phyloP scores from a whole-genome alignment of 2,113 vertebrate species.

The Myocastor coypus region DNA sequence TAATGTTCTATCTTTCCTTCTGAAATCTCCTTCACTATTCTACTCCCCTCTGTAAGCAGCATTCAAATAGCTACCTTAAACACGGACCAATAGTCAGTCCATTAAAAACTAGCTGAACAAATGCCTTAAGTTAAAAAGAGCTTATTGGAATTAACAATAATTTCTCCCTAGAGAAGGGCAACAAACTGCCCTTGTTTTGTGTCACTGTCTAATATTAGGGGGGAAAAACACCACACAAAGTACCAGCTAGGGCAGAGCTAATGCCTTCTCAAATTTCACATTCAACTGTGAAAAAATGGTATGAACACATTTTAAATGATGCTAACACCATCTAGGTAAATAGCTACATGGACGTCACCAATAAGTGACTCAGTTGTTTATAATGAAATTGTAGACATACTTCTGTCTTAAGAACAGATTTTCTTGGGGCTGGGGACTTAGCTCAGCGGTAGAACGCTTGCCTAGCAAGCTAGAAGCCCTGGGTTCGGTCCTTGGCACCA shows the following conservation, averaged over 20 bases:
- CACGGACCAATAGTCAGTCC: slow-evolving; percentile 9
- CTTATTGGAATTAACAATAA: slow-evolving; percentile 38
- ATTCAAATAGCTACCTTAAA: slow-evolving; percentile 48
- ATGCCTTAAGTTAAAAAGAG: slow-evolving; percentile 58
- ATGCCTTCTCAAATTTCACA: slow-evolving; percentile 60
- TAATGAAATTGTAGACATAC: background rate
- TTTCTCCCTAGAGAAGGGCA: slow-evolving; percentile 30
- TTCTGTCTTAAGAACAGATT: background rate
- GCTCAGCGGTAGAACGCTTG: no score
- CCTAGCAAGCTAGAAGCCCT: no score
- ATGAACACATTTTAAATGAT: slow-evolving; percentile 56
- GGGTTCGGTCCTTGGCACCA: no score
- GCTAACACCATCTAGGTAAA: slow-evolving; percentile 3
- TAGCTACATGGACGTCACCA: slow-evolving; percentile 9
- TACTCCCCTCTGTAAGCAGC: slow-evolving; percentile 30
- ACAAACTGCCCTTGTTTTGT: slow-evolving; percentile 10
- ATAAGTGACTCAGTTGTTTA: background rate
- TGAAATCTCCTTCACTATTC: slow-evolving; percentile 32
- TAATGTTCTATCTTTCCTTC: slow-evolving; percentile 31
- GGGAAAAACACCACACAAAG: background rate
- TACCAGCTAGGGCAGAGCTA: slow-evolving; percentile 39
- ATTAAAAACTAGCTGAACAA: slow-evolving; percentile 67
- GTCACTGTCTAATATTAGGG: slow-evolving; percentile 41
- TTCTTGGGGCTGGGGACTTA: no score
- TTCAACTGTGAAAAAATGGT: slow-evolving; percentile 47